Evolutionary conservation across 2,888 invertebrate species (phyloP), one percentile per base, ranked within the genome.

Genomic region (Idaea straminata): DNA sequence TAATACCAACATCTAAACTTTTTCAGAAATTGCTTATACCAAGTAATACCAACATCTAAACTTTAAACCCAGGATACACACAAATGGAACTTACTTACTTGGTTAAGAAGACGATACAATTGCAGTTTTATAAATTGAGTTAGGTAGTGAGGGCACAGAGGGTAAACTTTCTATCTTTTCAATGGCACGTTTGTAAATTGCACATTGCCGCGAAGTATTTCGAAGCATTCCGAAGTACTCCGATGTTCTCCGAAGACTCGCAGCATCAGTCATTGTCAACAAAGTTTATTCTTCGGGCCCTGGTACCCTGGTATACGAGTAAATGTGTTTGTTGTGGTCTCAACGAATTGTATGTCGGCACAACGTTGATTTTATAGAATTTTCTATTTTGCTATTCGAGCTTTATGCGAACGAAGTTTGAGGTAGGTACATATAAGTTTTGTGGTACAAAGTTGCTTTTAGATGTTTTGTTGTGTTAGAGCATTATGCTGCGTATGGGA

Each of bases 201-300:
- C 84, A 85, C 83, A 85, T 83, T 85, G 81, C 77, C 69, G 72
- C 72, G 76, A 76, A 72, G 75, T 69, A 69, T 63, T 71, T 62
- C 69, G 76, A 76, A 72, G 75, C 68, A 69, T 63, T 70, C 63
- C 69, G 70, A 72, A 71, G 70, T 47, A 70, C 74, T 75, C 76
- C 75, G 68, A 72, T 74, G 75, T 75, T 78, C 73, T 77, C 74
- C 47, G 47, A 47, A 47, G 47, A 47, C 47, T 47, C 47, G 47
- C 47, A 75, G 82, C 87, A 89, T 91, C 88, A 86, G 85, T 89
- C 88, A 87, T 88, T 89, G 91, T 90, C 91, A 89, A 87, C 87
- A 85, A 89, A 88, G 82, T 89, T 88, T 87, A 85, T 86, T 47
- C 47, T 47, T 10, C 47, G 83, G 76, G 74, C 74, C 70, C 72